Evolutionary conservation across 2,888 invertebrate species (phyloP).

Genomic region (Zygogramma bicolorata): DNA sequence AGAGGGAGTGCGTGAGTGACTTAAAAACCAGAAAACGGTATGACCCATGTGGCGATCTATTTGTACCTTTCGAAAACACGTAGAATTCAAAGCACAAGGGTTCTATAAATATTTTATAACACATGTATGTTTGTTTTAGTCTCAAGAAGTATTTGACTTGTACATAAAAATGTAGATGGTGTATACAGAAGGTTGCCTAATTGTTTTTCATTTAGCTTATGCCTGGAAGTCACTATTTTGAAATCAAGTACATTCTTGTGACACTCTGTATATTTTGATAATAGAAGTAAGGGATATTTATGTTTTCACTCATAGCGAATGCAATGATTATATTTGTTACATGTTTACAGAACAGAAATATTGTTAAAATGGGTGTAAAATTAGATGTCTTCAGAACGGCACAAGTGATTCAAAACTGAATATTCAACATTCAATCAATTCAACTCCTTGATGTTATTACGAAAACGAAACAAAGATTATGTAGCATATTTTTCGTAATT

Average conservation of each 20-base stretch:
- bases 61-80: constrained; percentile 11
- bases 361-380: constrained; percentile 55
- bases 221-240: constrained; percentile 37
- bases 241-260: constrained; percentile 32
- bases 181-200: constrained; percentile 31
- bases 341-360: constrained; percentile 51
- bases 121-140: constrained; percentile 34
- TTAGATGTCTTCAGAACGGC: constrained; percentile 53
- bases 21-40: constrained; percentile 10
- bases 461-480: constrained; percentile 56
- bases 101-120: constrained; percentile 29
- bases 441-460: constrained; percentile 59
- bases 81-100: constrained; percentile 26
- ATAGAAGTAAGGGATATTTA: constrained; percentile 39
- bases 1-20: constrained; percentile 28
- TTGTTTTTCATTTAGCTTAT: constrained; percentile 39
- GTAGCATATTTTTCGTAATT: constrained; percentile 66
- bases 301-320: constrained; percentile 43
- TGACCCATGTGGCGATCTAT: constrained; percentile 20
- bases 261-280: constrained; percentile 35
- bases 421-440: constrained; percentile 51
- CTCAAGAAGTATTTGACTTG: constrained; percentile 28
- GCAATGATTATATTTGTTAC: constrained; percentile 49
- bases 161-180: constrained; percentile 35
- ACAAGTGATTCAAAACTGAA: constrained; percentile 54